Conservation (phyloP, 2,113 vertebrate species). For the Neogobius melanostomus region DNA sequence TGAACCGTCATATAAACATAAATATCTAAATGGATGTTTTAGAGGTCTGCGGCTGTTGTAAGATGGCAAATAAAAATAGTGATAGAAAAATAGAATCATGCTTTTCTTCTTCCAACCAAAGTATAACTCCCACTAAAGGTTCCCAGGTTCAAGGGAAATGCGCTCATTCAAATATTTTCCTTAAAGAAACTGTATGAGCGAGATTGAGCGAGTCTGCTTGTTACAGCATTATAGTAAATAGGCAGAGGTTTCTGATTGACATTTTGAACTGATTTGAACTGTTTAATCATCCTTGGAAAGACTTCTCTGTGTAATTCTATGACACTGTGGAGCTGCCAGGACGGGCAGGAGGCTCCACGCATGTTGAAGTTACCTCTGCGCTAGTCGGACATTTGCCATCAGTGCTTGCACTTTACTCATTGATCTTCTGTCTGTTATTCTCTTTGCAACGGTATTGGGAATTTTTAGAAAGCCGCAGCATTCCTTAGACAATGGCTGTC, state of each 20-base stretch:
- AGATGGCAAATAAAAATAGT: background rate
- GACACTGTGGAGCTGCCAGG: constrained; percentile 54
- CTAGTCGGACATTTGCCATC: constrained; percentile 25
- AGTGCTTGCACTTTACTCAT: constrained; percentile 23
- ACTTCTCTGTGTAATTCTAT: constrained; percentile 51
- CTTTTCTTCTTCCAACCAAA: no score
- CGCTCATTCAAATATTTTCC: constrained; percentile 25
- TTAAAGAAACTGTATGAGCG: constrained; percentile 13
- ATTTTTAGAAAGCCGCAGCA: constrained; percentile 64
- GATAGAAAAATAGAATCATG: no score
- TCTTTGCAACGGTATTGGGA: constrained; percentile 51
- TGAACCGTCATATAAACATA: constrained; percentile 14
- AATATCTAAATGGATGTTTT: constrained; percentile 27
- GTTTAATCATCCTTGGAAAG: constrained; percentile 58
- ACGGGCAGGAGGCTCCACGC: constrained; percentile 28
- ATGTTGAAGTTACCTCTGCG: constrained; percentile 11
- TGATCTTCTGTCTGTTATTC: constrained; percentile 54
- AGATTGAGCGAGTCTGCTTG: background rate
- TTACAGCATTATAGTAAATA: constrained; percentile 18
- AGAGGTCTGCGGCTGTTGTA: background rate
- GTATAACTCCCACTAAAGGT: background rate
- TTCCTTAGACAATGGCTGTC: constrained; percentile 68
- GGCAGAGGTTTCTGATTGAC: constrained; percentile 36
- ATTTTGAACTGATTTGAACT: constrained; percentile 31
- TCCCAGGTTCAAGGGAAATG: constrained; percentile 14